Percentiles rank a stretch among this genome's conserved stretches.
phyloP scores from a whole-genome alignment of 2,888 invertebrate genomes.

The Lasioglossum calceatum region DNA sequence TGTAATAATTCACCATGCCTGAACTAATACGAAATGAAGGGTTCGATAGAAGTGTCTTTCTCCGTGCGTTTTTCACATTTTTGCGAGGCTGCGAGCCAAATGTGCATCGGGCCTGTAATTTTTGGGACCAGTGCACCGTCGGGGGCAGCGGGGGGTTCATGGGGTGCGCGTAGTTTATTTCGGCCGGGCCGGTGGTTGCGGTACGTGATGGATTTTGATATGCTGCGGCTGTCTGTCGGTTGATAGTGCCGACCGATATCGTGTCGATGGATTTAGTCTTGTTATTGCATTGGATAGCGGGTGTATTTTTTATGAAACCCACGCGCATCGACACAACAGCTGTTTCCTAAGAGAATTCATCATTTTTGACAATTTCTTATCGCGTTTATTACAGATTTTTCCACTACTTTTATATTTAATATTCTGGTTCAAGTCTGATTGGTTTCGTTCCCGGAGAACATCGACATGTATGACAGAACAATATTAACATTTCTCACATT shows the following conservation, averaged over 20 bases:
- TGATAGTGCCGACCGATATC: slow-evolving; percentile 22
- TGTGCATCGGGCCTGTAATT: slow-evolving; percentile 9
- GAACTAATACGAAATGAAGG: slow-evolving; percentile 2
- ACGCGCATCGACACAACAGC: background rate
- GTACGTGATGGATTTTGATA: slow-evolving; percentile 46
- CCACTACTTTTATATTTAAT: background rate
- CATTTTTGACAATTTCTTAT: background rate
- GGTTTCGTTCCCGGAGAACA: background rate
- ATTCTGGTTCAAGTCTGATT: background rate
- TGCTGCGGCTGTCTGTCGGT: slow-evolving; percentile 26
- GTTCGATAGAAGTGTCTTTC: background rate
- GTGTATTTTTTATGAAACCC: background rate
- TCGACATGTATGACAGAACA: background rate
- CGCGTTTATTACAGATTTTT: background rate
- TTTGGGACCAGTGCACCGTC: slow-evolving; percentile 16
- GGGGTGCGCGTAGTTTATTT: slow-evolving; percentile 35
- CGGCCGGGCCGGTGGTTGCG: slow-evolving; percentile 16
- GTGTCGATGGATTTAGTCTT: background rate
- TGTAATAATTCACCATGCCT: too few species aligned
- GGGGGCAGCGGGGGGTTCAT: slow-evolving; percentile 7
- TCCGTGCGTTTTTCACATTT: background rate
- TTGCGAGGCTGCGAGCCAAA: background rate
- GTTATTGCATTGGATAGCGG: background rate
- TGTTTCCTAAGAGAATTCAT: background rate
- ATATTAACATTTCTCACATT: background rate